These are phyloP conservation scores for Peromyscus aztecus DNA, from an alignment of 2,797 vertebrate genomes.

Conservation along the genomic window DNA sequence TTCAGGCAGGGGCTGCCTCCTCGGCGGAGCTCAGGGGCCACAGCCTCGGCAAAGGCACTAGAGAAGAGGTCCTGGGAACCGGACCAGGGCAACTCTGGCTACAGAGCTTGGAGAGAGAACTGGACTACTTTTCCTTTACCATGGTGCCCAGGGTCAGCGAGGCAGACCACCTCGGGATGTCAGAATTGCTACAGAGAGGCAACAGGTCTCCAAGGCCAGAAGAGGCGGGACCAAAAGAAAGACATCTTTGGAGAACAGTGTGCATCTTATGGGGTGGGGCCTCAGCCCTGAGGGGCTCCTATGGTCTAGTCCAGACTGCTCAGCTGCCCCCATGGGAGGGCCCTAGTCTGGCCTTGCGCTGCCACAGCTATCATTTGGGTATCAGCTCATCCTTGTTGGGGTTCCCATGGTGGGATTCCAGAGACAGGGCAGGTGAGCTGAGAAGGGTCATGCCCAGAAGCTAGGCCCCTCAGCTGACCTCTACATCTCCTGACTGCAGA, in stretches of 20 bases:
- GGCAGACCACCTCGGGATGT: not conserved
- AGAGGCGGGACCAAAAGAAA: not conserved
- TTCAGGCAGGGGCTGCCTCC: not conserved
- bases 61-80: conserved; percentile 16
- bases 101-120: not conserved
- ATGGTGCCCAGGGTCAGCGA: not conserved
- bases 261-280: fast-evolving
- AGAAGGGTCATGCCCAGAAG: not conserved
- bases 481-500: not conserved
- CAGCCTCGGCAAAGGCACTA: conserved; percentile 81
- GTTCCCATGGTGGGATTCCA: not conserved
- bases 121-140: not conserved
- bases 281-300: not conserved
- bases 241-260: not conserved
- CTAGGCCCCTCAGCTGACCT: not conserved
- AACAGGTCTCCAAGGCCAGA: not conserved
- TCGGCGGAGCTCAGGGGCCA: not conserved
- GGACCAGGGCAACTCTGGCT: not conserved
- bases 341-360: not conserved
- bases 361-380: not conserved
- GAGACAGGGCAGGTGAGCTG: not conserved
- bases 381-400: not conserved
- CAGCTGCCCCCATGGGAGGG: not conserved
- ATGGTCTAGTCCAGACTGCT: not conserved
- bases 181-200: not conserved